A percentile compares a stretch with the other conserved stretches of the same genome.
Evolutionary conservation across 2,888 invertebrate genomes (phyloP).

Genomic region (Abrostola triplasia): DNA sequence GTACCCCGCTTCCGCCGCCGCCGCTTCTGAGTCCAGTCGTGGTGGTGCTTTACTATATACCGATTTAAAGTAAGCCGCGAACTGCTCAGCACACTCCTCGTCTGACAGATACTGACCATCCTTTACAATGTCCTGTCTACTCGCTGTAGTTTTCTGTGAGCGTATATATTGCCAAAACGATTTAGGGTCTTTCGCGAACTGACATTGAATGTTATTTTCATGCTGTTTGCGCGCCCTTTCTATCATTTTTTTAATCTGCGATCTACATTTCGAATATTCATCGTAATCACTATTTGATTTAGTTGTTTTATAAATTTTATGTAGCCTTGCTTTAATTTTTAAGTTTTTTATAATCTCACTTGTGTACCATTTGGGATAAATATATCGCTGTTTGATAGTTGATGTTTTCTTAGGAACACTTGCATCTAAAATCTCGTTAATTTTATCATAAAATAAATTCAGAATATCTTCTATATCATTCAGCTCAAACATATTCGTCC

Average conservation of each 20-base stretch:
- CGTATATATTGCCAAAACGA: conserved; percentile 12
- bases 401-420: conserved; percentile 9
- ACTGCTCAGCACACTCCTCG: conserved; percentile 6
- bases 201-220: conserved; percentile 3
- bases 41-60: conserved; percentile 4
- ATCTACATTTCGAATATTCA: neutral
- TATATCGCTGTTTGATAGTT: neutral
- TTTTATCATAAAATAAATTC: conserved; percentile 3
- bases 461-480: neutral
- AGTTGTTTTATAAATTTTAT: conserved; percentile 1
- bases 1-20: neutral
- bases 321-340: conserved; percentile 5
- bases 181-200: conserved; percentile 4
- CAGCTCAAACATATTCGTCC: neutral
- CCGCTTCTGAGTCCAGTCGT: neutral
- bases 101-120: conserved; percentile 4
- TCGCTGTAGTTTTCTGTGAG: neutral
- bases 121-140: neutral
- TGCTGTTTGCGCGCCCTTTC: neutral
- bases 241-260: conserved; percentile 6
- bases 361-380: conserved; percentile 8
- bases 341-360: conserved; percentile 1
- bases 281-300: neutral
- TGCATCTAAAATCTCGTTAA: neutral
- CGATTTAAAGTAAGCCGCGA: conserved; percentile 8